phyloP scores from a whole-genome alignment of 2,888 invertebrate species.

The Lasiommata megera region DNA sequence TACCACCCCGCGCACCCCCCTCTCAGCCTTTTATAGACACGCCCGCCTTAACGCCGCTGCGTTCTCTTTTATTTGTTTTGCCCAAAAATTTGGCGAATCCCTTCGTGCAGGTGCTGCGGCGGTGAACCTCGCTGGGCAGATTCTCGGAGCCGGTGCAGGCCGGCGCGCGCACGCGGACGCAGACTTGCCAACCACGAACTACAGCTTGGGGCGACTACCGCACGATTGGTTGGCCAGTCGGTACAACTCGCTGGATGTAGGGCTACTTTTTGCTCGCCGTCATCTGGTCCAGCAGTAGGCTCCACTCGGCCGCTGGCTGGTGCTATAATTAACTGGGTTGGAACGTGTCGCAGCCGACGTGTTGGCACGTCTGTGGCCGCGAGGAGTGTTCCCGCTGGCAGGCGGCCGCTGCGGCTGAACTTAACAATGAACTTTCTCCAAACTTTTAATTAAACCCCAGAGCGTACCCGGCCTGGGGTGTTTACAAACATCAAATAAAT shows the following conservation, averaged over 20 bases:
- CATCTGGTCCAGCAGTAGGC: too few relatives aligned
- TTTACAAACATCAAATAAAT: slow-evolving; percentile 69
- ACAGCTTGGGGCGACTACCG: not conserved
- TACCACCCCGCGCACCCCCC: slow-evolving; percentile 81
- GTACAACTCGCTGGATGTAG: not conserved
- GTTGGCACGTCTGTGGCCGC: not conserved
- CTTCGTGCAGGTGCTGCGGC: slow-evolving; percentile 41
- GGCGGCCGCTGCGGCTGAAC: slow-evolving; percentile 44
- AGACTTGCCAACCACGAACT: not conserved
- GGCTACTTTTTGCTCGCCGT: not conserved
- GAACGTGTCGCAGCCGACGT: not conserved
- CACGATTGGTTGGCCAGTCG: not conserved
- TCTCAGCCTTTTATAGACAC: slow-evolving; percentile 81
- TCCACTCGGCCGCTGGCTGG: not conserved
- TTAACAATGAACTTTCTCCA: slow-evolving; percentile 72
- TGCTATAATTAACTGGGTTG: not conserved
- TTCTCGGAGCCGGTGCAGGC: slow-evolving; percentile 44
- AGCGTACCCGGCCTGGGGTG: slow-evolving; percentile 44
- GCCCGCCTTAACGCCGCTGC: slow-evolving; percentile 65
- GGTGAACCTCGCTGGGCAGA: slow-evolving; percentile 53
- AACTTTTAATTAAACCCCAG: slow-evolving; percentile 55
- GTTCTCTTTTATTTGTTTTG: slow-evolving; percentile 77
- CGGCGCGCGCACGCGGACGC: not conserved
- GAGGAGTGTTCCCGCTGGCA: slow-evolving; percentile 50
- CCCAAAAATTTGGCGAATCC: slow-evolving; percentile 74